Evolutionary conservation across 2,888 invertebrate genomes (phyloP).

Genomic region (Drosophila greeni): DNA sequence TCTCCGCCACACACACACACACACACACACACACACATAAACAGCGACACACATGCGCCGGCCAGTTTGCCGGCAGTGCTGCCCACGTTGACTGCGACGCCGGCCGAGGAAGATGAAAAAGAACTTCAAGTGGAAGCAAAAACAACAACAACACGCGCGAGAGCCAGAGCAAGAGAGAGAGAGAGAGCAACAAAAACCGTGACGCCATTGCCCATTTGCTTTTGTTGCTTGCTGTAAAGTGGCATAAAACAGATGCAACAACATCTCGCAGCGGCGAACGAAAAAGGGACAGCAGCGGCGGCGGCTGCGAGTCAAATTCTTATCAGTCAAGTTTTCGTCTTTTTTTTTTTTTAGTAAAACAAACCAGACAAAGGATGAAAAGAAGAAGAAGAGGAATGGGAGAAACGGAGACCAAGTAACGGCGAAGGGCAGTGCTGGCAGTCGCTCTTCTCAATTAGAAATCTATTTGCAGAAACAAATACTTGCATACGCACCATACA

Average conservation of each 20-base stretch:
- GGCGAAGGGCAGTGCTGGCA: conserved; percentile 10
- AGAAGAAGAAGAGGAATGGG: not conserved
- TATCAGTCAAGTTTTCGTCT: conserved; percentile 33
- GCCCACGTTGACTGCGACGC: conserved; percentile 13
- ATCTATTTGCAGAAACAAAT: conserved; percentile 37
- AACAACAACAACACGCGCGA: conserved; percentile 1
- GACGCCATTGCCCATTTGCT: conserved; percentile 38
- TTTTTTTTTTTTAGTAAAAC: not conserved
- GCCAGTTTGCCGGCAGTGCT: conserved; percentile 18
- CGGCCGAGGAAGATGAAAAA: conserved; percentile 28
- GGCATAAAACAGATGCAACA: conserved; percentile 57
- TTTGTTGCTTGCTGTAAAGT: conserved; percentile 41
- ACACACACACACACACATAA: conserved; percentile 1
- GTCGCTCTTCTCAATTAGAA: conserved; percentile 33
- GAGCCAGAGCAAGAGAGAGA: not conserved
- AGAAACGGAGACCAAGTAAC: not conserved
- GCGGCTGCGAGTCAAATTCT: conserved; percentile 28
- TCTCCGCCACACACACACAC: conserved; percentile 30
- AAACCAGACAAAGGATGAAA: conserved; percentile 23
- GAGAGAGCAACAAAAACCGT: conserved; percentile 16
- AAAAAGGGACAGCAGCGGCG: not conserved
- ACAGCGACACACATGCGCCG: conserved; percentile 11
- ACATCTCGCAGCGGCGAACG: conserved; percentile 14
- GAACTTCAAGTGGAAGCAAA: conserved; percentile 33
- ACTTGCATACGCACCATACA: not conserved